Evolutionary conservation across 2,888 invertebrate genomes (phyloP).

Genomic region (Horisme vitalbata): DNA sequence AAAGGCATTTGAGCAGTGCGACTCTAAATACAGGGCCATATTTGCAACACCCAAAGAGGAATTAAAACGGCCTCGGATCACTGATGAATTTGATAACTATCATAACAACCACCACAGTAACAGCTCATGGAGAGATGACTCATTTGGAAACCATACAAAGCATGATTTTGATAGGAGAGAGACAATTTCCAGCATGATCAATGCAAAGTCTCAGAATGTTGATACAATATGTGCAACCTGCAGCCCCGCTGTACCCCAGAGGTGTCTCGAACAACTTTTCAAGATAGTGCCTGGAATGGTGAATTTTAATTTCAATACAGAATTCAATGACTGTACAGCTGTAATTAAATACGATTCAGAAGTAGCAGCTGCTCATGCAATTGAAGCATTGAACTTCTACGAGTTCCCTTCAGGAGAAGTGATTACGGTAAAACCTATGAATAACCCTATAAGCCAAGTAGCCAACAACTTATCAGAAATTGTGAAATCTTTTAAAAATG

Average conservation of each 20-base stretch:
- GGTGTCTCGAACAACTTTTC: constrained; percentile 91
- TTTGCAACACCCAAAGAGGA: constrained; percentile 93
- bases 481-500: constrained; percentile 66
- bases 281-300: constrained; percentile 89
- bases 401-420: constrained; percentile 96
- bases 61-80: constrained; percentile 62
- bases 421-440: constrained; percentile 88
- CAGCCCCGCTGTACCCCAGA: constrained; percentile 87
- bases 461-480: constrained; percentile 64
- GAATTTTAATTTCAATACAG: constrained; percentile 70
- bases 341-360: constrained; percentile 62
- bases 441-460: constrained; percentile 63
- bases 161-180: constrained; percentile 38
- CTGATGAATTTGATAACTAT: constrained; percentile 46
- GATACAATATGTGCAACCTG: constrained; percentile 88
- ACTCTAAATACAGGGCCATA: constrained; percentile 91
- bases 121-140: constrained; percentile 23
- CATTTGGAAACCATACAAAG: constrained; percentile 27
- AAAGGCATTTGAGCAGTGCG: constrained; percentile 93
- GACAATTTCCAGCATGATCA: constrained; percentile 40
- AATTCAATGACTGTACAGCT: constrained; percentile 74
- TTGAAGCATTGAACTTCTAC: constrained; percentile 93
- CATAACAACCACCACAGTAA: constrained; percentile 3
- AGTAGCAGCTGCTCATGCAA: constrained; percentile 83
- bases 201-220: constrained; percentile 67